These are phyloP conservation scores for Sesamia nonagrioides DNA, from an alignment of 1,140 invertebrate species.

Conservation along the genomic window DNA sequence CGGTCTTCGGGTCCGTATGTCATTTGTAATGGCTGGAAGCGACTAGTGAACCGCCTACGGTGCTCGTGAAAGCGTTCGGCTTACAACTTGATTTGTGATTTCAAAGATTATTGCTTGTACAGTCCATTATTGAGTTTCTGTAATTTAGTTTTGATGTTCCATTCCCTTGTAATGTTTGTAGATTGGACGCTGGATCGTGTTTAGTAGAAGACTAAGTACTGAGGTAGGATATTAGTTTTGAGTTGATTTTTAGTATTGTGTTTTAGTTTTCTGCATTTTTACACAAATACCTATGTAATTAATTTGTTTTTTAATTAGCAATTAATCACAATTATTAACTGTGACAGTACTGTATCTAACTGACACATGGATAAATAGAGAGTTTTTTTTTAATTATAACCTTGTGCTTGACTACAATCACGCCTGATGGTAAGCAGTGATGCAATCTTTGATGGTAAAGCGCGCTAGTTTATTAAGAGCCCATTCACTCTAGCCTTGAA, in stretches of 20 bases:
- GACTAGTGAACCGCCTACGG: slow-evolving; percentile 78
- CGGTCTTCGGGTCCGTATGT: slow-evolving; percentile 55
- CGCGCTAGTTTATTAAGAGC: no score
- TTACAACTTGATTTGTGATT: slow-evolving; percentile 86
- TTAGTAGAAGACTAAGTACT: slow-evolving; percentile 18
- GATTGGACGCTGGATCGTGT: slow-evolving; percentile 46
- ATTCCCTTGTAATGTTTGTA: slow-evolving; percentile 61
- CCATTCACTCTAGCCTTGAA: no score
- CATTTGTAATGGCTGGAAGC: slow-evolving; percentile 75
- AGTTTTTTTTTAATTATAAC: no score
- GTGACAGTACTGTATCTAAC: no score
- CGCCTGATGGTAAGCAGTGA: no score
- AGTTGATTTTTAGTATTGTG: not conserved
- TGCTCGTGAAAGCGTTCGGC: slow-evolving; percentile 82
- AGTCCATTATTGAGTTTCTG: slow-evolving; percentile 77
- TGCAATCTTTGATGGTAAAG: no score
- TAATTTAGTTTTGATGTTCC: slow-evolving; percentile 74
- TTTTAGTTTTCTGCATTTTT: no score
- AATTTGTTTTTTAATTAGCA: no score
- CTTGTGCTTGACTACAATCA: no score
- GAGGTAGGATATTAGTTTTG: slow-evolving; percentile 10
- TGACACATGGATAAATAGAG: no score
- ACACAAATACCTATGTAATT: no score
- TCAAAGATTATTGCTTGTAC: slow-evolving; percentile 81
- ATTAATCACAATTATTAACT: no score